phyloP scores from a whole-genome alignment of 2,888 invertebrate genomes.

The Pristionchus arcanus region DNA sequence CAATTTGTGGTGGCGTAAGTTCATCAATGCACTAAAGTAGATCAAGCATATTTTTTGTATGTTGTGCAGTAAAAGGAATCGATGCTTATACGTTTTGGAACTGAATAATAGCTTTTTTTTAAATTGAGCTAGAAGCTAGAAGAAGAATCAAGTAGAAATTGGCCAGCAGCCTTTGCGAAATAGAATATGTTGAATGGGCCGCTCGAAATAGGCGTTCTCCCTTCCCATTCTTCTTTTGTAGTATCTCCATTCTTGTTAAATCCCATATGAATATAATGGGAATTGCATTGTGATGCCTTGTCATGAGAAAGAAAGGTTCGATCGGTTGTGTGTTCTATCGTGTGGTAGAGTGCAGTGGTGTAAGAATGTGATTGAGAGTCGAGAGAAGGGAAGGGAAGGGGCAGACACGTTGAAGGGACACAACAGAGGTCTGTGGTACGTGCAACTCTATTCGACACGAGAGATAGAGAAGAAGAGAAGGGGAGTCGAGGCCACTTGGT shows the following conservation, averaged over 20 bases:
- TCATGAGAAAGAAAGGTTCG: not conserved
- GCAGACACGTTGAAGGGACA: conserved; percentile 24
- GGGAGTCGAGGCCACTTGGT: not conserved
- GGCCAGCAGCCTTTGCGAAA: not conserved
- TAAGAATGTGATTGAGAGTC: conserved; percentile 19
- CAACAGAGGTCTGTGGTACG: conserved; percentile 35
- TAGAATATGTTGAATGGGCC: not conserved
- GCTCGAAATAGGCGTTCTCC: not conserved
- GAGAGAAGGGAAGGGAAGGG: not conserved
- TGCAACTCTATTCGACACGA: conserved; percentile 36
- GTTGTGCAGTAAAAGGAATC: not conserved
- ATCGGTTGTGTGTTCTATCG: conserved; percentile 25
- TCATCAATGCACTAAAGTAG: not conserved
- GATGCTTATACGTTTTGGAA: not conserved
- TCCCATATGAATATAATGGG: conserved; percentile 32
- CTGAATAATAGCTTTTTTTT: not conserved
- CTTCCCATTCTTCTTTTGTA: not conserved
- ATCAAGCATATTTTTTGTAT: not conserved
- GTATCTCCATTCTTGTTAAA: not conserved
- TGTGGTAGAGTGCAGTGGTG: conserved; percentile 36
- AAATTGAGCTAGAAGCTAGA: not conserved
- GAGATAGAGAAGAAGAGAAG: conserved; percentile 23
- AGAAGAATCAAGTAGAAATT: not conserved
- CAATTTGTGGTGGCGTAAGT: not conserved
- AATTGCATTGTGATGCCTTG: conserved; percentile 1